Base-by-base conservation (phyloP, 1,140 invertebrate species). In the Mamestra configurata region DNA sequence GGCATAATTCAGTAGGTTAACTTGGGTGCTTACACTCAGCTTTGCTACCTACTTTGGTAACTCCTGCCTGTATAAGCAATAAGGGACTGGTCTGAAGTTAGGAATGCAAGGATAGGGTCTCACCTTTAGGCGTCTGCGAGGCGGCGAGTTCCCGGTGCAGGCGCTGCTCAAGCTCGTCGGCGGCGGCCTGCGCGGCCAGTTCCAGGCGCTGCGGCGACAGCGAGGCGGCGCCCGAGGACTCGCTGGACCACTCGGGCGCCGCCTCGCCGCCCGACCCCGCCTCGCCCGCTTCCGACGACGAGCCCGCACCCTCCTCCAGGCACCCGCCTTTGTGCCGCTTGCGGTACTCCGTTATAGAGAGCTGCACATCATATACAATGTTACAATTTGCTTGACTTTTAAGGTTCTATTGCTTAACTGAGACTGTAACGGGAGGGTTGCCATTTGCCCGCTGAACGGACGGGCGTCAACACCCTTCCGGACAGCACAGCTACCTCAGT, bases 331-430 rank as follows among this genome's bases (percentile, higher is more conserved):
- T 87, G 79, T 92, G 92, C 49, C 95, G 90, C 81, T 92, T 90
- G 43, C 94, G 93, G 89, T 95, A 95, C 85, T 95, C 95, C 79
- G 83, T 93, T 86, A 95, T 95, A 86, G 95, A 95, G 84, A 95
- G 91, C 95, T 95, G 87, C 15, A 35, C 1, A 55, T 1, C 68
- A 72, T 13, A 11, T 40, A 66, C 11, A 7, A 55, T 55, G 18
- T 68, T 66, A 35, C 27, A 31, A 31, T 31, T 31, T 3, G 5
- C 27, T 13, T 66, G 35, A 31, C 27, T 31, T 31, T 55, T n/a
- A 59, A 13, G 5, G 0, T 15, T n/a, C 46, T 49, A n/a, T 49
- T 5, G 27, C 27, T 31, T 31, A 31, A 31, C 27, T 13, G 15
- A 49, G n/a, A 49, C 4, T 3, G 15, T 18, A n/a, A n/a, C n/a